Base-by-base conservation (phyloP, 2,113 vertebrate genomes). In the Rhinolophus sinicus region DNA sequence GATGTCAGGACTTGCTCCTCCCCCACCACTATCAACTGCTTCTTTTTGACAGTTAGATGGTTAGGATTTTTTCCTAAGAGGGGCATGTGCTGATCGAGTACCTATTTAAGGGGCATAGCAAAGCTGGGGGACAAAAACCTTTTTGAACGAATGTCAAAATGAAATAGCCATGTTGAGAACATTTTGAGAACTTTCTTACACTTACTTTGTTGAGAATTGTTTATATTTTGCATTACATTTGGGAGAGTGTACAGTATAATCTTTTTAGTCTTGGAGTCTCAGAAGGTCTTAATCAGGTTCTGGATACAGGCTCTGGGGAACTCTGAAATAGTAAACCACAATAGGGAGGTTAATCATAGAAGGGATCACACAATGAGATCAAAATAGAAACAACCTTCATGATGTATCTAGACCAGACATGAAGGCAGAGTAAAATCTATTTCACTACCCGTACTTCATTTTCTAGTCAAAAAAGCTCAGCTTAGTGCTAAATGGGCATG, bases 161-260 rank as follows among this genome's bases (percentile, higher is more conserved):
- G n/a, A 90, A 90, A 85, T 64, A 80, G 18, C 30, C 65, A 86
- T 21, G 22, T 40, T 85, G 52, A 62, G 30, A 67, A 86, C 90
- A 86, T 69, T 44, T 24, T 3, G 26, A 84, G 7, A 5, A 76
- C 21, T 67, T 93, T 92, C 72, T 67, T 80, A 69, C 38, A 50
- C 33, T 76, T 81, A 90, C 40, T 95, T 69, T 56, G 10, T 24
- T 81, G 70, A 62, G 73, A 90, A 72, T 80, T 93, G 72, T 35
- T 81, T 82, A 35, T 93, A 86, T 90, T 95, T 96, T 93, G 24
- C 90, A 62, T 90, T 76, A 86, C 16, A 95, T 70, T 82, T 82
- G 60, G 78, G 30, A 90, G 21, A 3, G 28, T 72, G 21, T 84
- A 15, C 12, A 65, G 24, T 67, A 58, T 65, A 69, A 54, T 76